These are phyloP conservation scores for Actinia tenebrosa DNA, from an alignment of 64 coral and sea anemone genomes.

Conservation along the genomic window DNA sequence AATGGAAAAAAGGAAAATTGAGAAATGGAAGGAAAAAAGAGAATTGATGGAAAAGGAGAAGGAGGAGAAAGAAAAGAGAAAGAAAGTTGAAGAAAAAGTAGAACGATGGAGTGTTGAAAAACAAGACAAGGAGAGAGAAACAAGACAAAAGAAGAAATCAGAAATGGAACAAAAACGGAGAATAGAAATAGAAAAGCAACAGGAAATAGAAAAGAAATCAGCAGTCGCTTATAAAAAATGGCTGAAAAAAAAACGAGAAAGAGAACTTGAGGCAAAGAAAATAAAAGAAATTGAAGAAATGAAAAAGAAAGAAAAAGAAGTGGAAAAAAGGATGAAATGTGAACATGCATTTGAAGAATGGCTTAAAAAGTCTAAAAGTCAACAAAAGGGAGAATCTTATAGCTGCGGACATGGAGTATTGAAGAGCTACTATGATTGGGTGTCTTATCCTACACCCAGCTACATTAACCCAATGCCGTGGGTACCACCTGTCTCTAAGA, in stretches of 20 bases:
- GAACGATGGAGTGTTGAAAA: constrained; percentile 61
- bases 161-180: constrained; percentile 34
- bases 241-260: constrained; percentile 51
- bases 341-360: constrained; percentile 82
- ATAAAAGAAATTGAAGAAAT: constrained; percentile 44
- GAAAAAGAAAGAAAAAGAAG: constrained; percentile 60
- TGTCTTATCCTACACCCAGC: constrained; percentile 74
- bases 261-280: constrained; percentile 32
- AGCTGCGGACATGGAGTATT: constrained; percentile 74
- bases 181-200: constrained; percentile 46
- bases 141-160: constrained; percentile 15
- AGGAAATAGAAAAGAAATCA: constrained; percentile 69
- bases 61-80: constrained; percentile 28
- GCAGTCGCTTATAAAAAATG: constrained; percentile 50
- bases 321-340: constrained; percentile 68
- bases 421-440: constrained; percentile 83
- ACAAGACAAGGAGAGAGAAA: constrained; percentile 38
- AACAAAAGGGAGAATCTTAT: constrained; percentile 41
- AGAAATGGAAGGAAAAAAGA: constrained; percentile 42
- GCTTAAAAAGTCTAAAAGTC: constrained; percentile 55
- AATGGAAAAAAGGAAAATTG: constrained; percentile 34
- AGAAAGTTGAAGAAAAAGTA: constrained; percentile 40
- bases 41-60: constrained; percentile 33
- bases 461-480: constrained; percentile 84
- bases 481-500: constrained; percentile 61